Conservation (phyloP, 1,140 invertebrate species). For the Yoshiicerus persimilis region DNA sequence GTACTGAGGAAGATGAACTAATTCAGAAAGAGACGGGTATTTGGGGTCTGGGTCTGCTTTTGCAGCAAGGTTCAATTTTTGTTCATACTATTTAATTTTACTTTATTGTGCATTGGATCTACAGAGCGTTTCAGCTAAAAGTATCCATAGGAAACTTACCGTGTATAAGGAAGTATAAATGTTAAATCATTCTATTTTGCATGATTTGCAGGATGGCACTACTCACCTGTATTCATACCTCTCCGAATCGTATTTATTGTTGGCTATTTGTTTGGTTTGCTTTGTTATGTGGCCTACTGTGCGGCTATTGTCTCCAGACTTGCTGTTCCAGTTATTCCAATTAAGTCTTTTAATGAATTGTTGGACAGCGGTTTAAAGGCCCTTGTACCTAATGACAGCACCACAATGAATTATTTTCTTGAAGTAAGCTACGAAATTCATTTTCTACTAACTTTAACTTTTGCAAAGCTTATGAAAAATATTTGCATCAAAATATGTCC, state of each 20-base stretch:
- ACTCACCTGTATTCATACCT: background rate
- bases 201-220: background rate
- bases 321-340: background rate
- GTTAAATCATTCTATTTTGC: background rate
- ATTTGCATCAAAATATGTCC: too few species aligned
- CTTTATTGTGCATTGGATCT: too few species aligned
- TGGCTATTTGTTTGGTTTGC: background rate
- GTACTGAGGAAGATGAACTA: background rate
- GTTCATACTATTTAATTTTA: background rate
- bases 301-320: background rate
- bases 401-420: background rate
- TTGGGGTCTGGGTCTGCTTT: background rate
- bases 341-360: background rate
- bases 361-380: background rate
- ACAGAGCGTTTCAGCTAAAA: too few species aligned
- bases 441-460: too few species aligned
- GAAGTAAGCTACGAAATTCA: background rate
- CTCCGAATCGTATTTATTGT: background rate
- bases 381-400: background rate
- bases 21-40: background rate
- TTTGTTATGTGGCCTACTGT: background rate
- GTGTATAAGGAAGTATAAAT: background rate
- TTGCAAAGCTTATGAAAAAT: too few species aligned
- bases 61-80: background rate
- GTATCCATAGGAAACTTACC: too few species aligned